A percentile compares a stretch with the other conserved stretches of the same genome.
These are phyloP conservation scores for Brachionus sp. DNA, from an alignment of 1,140 invertebrate genomes.

Conservation along the genomic window DNA sequence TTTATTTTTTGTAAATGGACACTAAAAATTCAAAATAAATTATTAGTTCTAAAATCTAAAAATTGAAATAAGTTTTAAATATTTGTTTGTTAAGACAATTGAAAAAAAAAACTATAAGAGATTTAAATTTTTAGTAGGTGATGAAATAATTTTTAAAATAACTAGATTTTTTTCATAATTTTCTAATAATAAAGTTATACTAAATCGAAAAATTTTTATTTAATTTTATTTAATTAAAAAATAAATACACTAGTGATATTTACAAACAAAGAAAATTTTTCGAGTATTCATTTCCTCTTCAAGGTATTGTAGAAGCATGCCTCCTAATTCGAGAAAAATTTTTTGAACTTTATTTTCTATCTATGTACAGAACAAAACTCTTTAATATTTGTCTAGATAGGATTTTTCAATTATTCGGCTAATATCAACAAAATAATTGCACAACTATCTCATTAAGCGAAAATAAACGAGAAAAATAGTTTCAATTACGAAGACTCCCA, in stretches of 20 bases:
- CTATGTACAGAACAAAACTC: not conserved
- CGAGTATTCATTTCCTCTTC: not conserved
- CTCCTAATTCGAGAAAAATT: not conserved
- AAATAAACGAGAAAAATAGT: not conserved
- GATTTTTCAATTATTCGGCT: not conserved
- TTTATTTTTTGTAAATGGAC: no score
- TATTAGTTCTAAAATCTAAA: no score
- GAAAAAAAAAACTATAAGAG: no score
- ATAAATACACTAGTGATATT: not conserved
- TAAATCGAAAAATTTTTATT: not conserved
- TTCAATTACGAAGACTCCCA: not conserved
- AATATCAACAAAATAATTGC: not conserved
- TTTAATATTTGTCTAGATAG: not conserved
- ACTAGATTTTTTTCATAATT: no score
- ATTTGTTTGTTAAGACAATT: no score
- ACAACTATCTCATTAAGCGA: not conserved
- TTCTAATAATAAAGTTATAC: no score
- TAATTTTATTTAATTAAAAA: not conserved
- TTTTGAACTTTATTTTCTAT: not conserved
- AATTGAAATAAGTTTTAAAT: no score
- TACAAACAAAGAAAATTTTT: not conserved
- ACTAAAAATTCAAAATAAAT: no score
- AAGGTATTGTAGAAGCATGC: not conserved
- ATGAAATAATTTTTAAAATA: no score
- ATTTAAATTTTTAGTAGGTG: no score